Percentiles rank a stretch among this genome's conserved stretches.
Conservation (phyloP, 2,113 vertebrate species). For the Ptilorrhoa leucosticta region DNA sequence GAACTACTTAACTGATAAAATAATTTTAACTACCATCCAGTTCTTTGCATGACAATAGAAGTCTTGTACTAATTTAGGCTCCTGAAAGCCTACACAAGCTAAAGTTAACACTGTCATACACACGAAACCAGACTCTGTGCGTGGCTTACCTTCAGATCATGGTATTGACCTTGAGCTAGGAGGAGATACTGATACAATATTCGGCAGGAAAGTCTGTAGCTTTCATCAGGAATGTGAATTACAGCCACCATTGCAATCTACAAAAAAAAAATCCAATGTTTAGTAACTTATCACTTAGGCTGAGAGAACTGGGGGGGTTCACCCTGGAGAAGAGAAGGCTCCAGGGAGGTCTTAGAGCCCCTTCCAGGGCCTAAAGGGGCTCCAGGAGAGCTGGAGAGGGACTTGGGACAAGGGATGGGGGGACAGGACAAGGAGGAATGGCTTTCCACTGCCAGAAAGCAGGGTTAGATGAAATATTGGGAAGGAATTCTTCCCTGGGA, state of each 20-base stretch:
- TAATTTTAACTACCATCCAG: background rate
- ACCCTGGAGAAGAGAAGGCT: background rate
- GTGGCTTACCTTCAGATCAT: conserved; percentile 87
- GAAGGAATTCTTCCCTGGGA: fast-evolving
- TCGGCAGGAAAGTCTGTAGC: conserved; percentile 83
- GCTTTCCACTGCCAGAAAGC: background rate
- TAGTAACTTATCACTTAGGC: background rate
- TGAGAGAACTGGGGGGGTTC: background rate
- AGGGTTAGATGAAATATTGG: fast-evolving
- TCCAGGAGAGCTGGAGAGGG: background rate
- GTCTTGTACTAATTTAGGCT: background rate
- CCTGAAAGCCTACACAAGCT: conserved; percentile 5
- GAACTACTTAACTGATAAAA: background rate
- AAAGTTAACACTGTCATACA: background rate
- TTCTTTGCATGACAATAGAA: background rate
- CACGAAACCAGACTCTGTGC: background rate
- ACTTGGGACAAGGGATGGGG: background rate
- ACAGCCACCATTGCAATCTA: conserved; percentile 88
- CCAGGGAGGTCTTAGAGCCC: fast-evolving
- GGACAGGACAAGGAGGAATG: background rate
- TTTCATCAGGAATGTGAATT: conserved; percentile 90
- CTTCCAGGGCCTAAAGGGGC: fast-evolving
- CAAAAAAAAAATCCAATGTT: background rate
- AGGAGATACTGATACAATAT: conserved; percentile 92
- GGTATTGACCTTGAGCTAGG: conserved; percentile 86